Evolutionary conservation across 1,140 invertebrate genomes (phyloP).

Genomic region (Dreissena polymorpha): DNA sequence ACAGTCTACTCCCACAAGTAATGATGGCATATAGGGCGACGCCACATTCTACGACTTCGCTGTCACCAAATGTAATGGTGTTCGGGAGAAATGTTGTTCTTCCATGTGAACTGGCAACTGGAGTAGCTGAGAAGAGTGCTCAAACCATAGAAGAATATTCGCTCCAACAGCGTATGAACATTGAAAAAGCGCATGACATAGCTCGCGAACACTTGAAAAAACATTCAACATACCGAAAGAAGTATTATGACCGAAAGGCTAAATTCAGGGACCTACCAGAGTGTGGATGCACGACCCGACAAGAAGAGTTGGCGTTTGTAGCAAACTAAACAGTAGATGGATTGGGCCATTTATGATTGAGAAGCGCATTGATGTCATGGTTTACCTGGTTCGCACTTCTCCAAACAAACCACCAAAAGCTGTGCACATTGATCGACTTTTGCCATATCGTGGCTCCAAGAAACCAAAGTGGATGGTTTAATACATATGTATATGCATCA

Average conservation of each 20-base stretch:
- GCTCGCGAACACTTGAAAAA: neutral
- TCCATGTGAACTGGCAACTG: neutral
- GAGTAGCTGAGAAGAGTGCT: neutral
- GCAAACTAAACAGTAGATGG: constrained; percentile 25
- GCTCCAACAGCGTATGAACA: neutral
- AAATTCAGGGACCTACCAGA: neutral
- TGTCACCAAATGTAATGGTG: constrained; percentile 55
- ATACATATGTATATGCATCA: too few species aligned
- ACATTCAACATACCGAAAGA: neutral
- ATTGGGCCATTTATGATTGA: constrained; percentile 15
- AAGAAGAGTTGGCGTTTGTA: neutral
- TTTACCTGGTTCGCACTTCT: constrained; percentile 12
- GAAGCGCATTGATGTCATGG: constrained; percentile 24
- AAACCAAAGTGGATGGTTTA: constrained; percentile 21
- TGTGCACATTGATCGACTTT: constrained; percentile 24
- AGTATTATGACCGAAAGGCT: neutral
- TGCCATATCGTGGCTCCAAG: constrained; percentile 37
- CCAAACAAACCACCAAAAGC: constrained; percentile 2
- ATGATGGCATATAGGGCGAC: constrained; percentile 37
- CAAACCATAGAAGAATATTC: neutral
- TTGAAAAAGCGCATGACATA: constrained; percentile 6
- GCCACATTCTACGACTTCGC: constrained; percentile 43
- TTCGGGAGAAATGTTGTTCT: constrained; percentile 50
- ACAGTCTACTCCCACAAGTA: neutral
- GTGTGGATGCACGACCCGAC: constrained; percentile 34